These are phyloP conservation scores for Kradibia gibbosae DNA, from an alignment of 1,140 invertebrate genomes.

Conservation along the genomic window DNA sequence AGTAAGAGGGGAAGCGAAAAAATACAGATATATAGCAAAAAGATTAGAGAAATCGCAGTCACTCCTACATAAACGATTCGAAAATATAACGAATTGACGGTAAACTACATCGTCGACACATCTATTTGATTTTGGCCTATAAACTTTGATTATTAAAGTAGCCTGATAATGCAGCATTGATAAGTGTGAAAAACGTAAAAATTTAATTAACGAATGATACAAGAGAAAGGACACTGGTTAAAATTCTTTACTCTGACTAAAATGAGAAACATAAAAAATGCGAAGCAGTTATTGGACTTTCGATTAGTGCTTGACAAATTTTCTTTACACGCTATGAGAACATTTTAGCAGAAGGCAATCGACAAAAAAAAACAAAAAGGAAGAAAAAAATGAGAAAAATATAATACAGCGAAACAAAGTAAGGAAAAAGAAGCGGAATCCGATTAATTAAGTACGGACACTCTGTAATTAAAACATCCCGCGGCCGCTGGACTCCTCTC, in stretches of 20 bases:
- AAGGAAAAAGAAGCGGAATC: constrained; percentile 31
- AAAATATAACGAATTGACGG: constrained; percentile 23
- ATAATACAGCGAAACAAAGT: neutral
- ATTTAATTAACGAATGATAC: constrained; percentile 39
- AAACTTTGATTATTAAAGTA: neutral
- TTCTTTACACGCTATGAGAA: constrained; percentile 35
- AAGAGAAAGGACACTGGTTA: neutral
- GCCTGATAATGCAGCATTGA: neutral
- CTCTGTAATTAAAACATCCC: constrained; percentile 50
- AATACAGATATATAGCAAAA: neutral
- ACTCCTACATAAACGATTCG: neutral
- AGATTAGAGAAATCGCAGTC: constrained; percentile 40
- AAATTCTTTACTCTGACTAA: constrained; percentile 32
- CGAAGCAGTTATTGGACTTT: constrained; percentile 41
- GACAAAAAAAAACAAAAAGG: neutral
- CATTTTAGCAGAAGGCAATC: constrained; percentile 9
- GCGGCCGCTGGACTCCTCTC: neutral
- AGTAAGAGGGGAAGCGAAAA: neutral
- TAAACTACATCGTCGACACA: neutral
- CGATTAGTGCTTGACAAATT: constrained; percentile 45
- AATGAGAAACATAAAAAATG: constrained; percentile 28
- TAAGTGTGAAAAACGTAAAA: constrained; percentile 10
- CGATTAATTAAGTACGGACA: constrained; percentile 50
- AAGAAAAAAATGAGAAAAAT: constrained; percentile 2
- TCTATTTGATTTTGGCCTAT: constrained; percentile 8